These are phyloP conservation scores for Chrysemys picta DNA, from an alignment of 2,113 vertebrate species.

Conservation along the genomic window DNA sequence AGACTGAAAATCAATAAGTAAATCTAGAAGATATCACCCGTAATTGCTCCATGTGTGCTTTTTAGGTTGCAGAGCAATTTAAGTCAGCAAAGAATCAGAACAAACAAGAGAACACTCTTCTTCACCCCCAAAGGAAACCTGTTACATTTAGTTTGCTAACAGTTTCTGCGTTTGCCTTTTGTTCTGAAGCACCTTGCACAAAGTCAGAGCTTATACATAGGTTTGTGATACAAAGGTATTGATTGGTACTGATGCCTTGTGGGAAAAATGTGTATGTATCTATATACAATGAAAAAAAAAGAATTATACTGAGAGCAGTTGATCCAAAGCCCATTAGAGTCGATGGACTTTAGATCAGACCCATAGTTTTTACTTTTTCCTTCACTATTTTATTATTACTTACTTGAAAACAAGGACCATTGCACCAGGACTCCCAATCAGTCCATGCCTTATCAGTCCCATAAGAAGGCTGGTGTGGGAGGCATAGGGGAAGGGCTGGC, in stretches of 20 bases:
- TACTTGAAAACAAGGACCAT: not conserved
- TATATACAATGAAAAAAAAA: not conserved
- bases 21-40: slow-evolving; percentile 19
- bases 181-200: not conserved
- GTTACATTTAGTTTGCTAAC: not conserved
- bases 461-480: not conserved
- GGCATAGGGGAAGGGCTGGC: not conserved
- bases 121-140: not conserved
- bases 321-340: not conserved
- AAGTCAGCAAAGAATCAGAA: slow-evolving; percentile 51
- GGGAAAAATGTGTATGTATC: not conserved
- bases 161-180: slow-evolving; percentile 30
- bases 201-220: not conserved
- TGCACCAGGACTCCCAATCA: not conserved
- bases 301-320: not conserved
- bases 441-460: not conserved
- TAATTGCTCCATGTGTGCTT: not conserved
- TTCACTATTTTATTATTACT: not conserved
- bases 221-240: not conserved
- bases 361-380: not conserved
- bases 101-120: slow-evolving; percentile 24
- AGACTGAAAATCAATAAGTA: not conserved
- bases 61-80: slow-evolving; percentile 9
- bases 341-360: not conserved
- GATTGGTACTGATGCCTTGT: not conserved